Evolutionary conservation across 1,140 invertebrate genomes (phyloP).

Genomic region (Polypedilum pembai): DNA sequence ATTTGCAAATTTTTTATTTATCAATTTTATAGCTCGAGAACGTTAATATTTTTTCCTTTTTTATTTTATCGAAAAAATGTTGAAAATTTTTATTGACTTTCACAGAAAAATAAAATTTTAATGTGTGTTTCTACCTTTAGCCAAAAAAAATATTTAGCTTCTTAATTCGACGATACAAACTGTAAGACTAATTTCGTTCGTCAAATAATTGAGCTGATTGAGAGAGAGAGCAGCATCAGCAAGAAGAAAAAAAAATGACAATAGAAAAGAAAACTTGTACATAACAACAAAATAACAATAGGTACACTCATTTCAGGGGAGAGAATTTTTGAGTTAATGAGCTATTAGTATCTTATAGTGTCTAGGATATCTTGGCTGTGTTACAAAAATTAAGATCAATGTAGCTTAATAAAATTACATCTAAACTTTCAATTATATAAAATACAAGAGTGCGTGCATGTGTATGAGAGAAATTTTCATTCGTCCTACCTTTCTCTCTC

Average conservation of each 20-base stretch:
- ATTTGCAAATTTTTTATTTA: too few relatives aligned
- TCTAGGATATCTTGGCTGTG: background rate
- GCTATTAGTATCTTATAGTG: background rate
- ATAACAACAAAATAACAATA: background rate
- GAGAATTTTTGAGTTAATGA: slow-evolving; percentile 3
- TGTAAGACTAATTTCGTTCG: slow-evolving; percentile 20
- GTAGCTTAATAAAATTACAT: background rate
- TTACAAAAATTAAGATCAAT: slow-evolving; percentile 3
- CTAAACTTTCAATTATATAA: background rate
- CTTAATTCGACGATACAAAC: slow-evolving; percentile 11
- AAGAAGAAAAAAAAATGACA: background rate
- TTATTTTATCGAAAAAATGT: too few relatives aligned
- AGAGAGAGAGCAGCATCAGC: background rate
- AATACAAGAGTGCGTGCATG: too few relatives aligned
- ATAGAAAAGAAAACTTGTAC: background rate
- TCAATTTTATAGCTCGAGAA: too few relatives aligned
- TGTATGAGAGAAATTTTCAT: too few relatives aligned
- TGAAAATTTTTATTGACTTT: background rate
- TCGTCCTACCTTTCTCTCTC: too few relatives aligned
- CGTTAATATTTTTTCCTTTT: too few relatives aligned
- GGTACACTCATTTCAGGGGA: background rate
- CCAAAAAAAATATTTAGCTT: background rate
- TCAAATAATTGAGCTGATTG: slow-evolving; percentile 9
- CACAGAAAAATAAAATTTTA: background rate
- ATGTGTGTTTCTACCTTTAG: background rate